Evolutionary conservation across 2,888 invertebrate species (phyloP), one percentile per base, ranked within the genome.

Genomic region (Gandaritis pyraliata): DNA sequence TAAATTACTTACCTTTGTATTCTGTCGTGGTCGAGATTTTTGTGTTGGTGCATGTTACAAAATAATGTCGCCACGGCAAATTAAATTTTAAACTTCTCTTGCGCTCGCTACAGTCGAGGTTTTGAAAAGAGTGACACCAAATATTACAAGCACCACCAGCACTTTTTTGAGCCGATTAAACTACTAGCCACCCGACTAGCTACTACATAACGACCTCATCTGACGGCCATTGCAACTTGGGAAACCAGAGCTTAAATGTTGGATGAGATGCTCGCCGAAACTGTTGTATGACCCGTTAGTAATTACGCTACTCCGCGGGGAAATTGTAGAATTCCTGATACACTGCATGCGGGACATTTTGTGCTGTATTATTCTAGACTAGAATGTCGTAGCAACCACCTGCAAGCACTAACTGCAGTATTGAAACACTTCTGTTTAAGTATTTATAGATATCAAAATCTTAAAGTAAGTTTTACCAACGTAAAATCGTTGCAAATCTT

Each of bases 1-100:
- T 82, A 82, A 86, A 86, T 5, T n/a, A n/a, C n/a, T 83, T 82
- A 81, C 75, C 77, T 81, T 82, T 83, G 80, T 81, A 74, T 77
- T 72, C 70, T 69, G 64, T 72, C 67, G 70, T 67, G 46, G 48
- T 49, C 57, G 46, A 54, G 52, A 43, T 57, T 69, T 65, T 65
- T 64, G 33, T 8, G 33, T 33, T 64, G 13, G 49, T 58, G 60
- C 45, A 60, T 61, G 48, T 56, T 49, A 46, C 49, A 52, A 29
- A 29, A 51, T 54, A n/a, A 36, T 36, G 54, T 30, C 12, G 36
- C 46, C 33, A 49, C 49, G 52, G 55, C 45, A 43, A 53, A 60
- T 61, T 38, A 65, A 65, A 55, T 58, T 65, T 61, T 62, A 58
- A 63, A 61, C 54, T 52, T 56, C 48, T 48, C 41, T 23, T 11